Percentiles rank a stretch among this genome's conserved stretches.
phyloP scores from a whole-genome alignment of 2,113 vertebrate species.

The Colossoma macropomum region DNA sequence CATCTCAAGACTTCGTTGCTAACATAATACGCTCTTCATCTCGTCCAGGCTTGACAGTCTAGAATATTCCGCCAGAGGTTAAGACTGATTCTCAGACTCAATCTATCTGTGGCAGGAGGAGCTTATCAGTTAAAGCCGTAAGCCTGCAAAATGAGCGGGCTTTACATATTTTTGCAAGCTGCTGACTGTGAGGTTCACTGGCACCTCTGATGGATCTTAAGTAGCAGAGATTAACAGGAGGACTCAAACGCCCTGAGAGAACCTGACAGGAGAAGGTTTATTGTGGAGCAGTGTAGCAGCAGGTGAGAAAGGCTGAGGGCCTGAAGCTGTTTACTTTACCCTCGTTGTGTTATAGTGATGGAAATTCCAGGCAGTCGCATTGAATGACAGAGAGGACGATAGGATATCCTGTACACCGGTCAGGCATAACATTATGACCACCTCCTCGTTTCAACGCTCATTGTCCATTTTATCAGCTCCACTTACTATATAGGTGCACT shows the following conservation, averaged over 20 bases:
- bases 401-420: too few relatives aligned
- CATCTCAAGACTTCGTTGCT: neutral
- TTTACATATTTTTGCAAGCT: constrained; percentile 11
- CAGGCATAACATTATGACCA: too few relatives aligned
- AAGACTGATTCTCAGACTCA: neutral
- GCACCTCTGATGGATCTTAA: neutral
- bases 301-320: neutral
- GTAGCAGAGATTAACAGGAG: neutral
- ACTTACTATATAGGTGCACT: too few relatives aligned
- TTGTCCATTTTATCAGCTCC: too few relatives aligned
- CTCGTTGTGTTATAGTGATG: too few relatives aligned
- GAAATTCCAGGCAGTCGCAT: too few relatives aligned
- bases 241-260: neutral
- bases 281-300: neutral
- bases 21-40: neutral
- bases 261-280: neutral
- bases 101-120: constrained; percentile 1
- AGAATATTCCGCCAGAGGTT: neutral
- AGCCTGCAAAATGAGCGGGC: neutral
- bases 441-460: too few relatives aligned
- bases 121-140: neutral
- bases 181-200: neutral
- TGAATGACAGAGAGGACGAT: too few relatives aligned
- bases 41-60: too few relatives aligned
- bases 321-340: too few relatives aligned